phyloP scores from a whole-genome alignment of 2,113 vertebrate genomes.

The Helogale parvula region DNA sequence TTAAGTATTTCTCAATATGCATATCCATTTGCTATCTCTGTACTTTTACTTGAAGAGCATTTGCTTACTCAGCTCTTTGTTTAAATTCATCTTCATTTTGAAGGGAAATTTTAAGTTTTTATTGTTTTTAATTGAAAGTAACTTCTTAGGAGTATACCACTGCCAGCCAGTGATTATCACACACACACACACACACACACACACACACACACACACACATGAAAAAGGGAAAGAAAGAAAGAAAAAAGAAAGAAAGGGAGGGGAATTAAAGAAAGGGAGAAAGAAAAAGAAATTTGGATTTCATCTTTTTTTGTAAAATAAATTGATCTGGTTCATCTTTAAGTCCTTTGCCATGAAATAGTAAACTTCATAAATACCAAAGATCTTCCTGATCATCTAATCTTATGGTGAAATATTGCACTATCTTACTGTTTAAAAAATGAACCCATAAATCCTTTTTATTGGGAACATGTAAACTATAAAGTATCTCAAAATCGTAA shows the following conservation, averaged over 20 bases:
- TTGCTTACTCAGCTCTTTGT: background rate
- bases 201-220: no score
- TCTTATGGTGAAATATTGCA: background rate
- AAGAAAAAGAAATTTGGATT: background rate
- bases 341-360: background rate
- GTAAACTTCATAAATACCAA: background rate
- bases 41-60: background rate
- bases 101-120: background rate
- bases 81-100: background rate
- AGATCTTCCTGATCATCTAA: background rate
- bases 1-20: background rate
- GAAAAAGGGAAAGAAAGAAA: no score
- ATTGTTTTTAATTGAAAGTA: background rate
- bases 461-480: background rate
- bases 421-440: background rate
- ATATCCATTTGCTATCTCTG: background rate
- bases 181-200: background rate
- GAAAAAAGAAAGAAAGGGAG: background rate
- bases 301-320: background rate
- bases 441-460: background rate
- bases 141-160: background rate
- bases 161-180: background rate
- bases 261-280: background rate
- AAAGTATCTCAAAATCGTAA: background rate
- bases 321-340: background rate